Conservation (phyloP, 1,140 invertebrate genomes). For the Orchestia grillus region DNA sequence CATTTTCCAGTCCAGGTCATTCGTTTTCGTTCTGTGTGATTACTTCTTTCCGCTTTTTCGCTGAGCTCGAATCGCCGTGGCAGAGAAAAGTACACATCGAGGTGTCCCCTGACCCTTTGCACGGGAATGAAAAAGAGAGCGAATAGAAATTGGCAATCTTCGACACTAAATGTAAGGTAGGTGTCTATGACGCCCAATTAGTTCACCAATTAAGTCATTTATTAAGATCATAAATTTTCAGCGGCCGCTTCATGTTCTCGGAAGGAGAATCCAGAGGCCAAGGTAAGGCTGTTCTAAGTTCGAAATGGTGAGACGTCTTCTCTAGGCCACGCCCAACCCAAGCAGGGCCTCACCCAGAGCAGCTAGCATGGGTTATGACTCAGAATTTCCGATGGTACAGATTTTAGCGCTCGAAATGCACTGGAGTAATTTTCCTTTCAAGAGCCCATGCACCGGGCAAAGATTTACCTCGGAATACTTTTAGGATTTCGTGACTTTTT, state of each 20-base stretch:
- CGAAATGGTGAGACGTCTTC: not conserved
- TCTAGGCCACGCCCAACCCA: not conserved
- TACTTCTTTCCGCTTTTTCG: not conserved
- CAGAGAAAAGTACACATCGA: not conserved
- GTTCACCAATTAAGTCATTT: not conserved
- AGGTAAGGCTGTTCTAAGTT: not conserved
- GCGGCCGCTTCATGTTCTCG: not conserved
- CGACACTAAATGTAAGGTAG: not conserved
- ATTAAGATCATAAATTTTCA: not conserved
- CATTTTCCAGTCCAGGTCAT: not conserved
- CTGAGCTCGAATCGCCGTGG: not conserved
- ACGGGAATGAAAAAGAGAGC: not conserved
- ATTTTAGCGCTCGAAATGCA: not conserved
- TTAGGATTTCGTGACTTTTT: too few relatives aligned
- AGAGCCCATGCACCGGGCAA: not conserved
- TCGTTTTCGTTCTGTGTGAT: not conserved
- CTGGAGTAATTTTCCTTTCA: too few relatives aligned
- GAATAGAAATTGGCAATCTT: not conserved
- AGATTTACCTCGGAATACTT: not conserved
- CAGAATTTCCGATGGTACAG: not conserved
- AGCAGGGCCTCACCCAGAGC: not conserved
- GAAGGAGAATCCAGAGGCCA: not conserved
- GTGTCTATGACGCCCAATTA: not conserved
- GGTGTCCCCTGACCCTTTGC: not conserved
- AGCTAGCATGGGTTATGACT: not conserved